phyloP scores from a whole-genome alignment of 2,888 invertebrate genomes.

The Bruchidius siliquastri region DNA sequence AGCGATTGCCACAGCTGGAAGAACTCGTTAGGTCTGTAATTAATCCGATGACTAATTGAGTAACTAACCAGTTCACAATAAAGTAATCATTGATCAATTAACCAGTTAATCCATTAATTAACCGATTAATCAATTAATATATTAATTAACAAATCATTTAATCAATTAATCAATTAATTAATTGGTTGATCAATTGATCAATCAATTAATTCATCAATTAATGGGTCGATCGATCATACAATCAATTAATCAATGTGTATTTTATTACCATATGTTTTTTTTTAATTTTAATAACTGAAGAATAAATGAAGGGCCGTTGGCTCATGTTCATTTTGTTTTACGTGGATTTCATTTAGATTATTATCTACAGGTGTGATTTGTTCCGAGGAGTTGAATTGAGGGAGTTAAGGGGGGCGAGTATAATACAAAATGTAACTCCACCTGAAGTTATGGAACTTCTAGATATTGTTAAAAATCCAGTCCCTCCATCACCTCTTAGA shows the following conservation, averaged over 20 bases:
- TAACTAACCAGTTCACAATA: not conserved
- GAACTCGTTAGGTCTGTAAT: constrained; percentile 62
- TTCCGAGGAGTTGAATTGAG: constrained; percentile 85
- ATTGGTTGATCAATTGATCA: not conserved
- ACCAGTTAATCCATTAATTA: not conserved
- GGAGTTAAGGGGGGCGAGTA: constrained; percentile 78
- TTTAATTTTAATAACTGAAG: too few species aligned
- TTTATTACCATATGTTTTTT: too few species aligned
- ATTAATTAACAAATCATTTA: not conserved
- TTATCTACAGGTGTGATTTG: constrained; percentile 64
- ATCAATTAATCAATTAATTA: not conserved
- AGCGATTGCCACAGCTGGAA: constrained; percentile 69
- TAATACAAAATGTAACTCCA: constrained; percentile 50
- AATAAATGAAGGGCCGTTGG: too few species aligned
- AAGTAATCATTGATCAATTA: not conserved
- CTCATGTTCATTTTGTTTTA: too few species aligned
- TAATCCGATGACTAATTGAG: not conserved
- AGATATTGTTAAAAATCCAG: constrained; percentile 36
- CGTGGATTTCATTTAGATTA: too few species aligned
- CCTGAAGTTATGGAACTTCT: constrained; percentile 40
- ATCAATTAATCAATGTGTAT: not conserved
- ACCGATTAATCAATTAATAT: not conserved
- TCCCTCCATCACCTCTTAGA: constrained; percentile 34
- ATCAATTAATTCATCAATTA: not conserved
- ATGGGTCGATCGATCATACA: not conserved